These are phyloP conservation scores for Mesorhabditis spiculigera DNA, from an alignment of 2,888 invertebrate genomes.

Conservation along the genomic window DNA sequence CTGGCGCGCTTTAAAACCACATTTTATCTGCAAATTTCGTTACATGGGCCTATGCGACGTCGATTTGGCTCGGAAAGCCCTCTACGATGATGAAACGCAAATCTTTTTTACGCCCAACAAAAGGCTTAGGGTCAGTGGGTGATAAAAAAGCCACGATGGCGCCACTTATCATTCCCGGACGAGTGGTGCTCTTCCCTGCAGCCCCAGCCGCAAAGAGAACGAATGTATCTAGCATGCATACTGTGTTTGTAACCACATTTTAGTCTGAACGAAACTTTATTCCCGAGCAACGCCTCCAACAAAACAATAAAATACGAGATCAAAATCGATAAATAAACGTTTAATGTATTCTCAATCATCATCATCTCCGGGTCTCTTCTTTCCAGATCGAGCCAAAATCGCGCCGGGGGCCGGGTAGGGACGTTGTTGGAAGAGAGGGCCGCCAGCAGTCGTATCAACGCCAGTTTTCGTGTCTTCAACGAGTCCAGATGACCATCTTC, in stretches of 20 bases:
- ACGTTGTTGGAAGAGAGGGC: slow-evolving; percentile 75
- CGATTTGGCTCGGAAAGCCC: not conserved
- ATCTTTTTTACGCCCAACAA: not conserved
- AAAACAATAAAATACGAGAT: not conserved
- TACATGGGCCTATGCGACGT: too few relatives aligned
- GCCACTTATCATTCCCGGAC: too few relatives aligned
- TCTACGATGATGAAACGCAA: not conserved
- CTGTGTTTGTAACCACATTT: too few relatives aligned
- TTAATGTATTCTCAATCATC: not conserved
- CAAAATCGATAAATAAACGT: not conserved
- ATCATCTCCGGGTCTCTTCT: not conserved
- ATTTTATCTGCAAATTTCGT: too few relatives aligned
- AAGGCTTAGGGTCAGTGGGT: not conserved
- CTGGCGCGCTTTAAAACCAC: too few relatives aligned
- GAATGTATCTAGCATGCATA: too few relatives aligned
- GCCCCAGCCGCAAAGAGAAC: too few relatives aligned
- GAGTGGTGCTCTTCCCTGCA: too few relatives aligned
- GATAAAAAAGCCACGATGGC: too few relatives aligned
- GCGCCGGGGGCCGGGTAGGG: slow-evolving; percentile 94
- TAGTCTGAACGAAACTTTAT: too few relatives aligned
- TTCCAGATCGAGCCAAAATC: slow-evolving; percentile 67
- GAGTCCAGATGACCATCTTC: slow-evolving; percentile 75
- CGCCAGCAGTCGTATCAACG: slow-evolving; percentile 83
- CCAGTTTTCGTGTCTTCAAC: slow-evolving; percentile 80
- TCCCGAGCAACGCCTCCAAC: not conserved